These are phyloP conservation scores for Papilio helenus DNA, from an alignment of 1,140 invertebrate species.

Conservation along the genomic window DNA sequence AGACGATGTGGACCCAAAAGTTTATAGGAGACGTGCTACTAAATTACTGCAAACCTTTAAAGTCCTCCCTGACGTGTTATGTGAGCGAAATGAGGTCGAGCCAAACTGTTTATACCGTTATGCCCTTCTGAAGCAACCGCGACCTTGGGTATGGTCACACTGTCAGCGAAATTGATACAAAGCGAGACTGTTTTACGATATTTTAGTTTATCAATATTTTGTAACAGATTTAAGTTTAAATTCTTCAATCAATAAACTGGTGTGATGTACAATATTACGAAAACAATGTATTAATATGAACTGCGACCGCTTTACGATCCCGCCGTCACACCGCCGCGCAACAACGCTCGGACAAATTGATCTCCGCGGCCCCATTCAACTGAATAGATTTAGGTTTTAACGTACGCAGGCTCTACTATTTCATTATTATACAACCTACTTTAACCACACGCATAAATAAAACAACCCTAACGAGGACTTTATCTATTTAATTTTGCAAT, in stretches of 20 bases:
- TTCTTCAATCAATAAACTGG: not conserved
- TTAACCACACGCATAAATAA: constrained; percentile 18
- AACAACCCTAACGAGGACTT: not conserved
- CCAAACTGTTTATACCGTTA: constrained; percentile 31
- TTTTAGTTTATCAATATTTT: not conserved
- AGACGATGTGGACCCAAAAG: not conserved
- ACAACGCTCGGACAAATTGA: constrained; percentile 38
- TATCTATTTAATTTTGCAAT: not conserved
- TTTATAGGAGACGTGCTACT: not conserved
- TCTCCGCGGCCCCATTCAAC: constrained; percentile 46
- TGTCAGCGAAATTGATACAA: not conserved
- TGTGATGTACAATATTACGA: not conserved
- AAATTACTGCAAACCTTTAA: constrained; percentile 30
- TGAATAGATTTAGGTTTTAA: constrained; percentile 41
- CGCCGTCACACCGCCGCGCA: constrained; percentile 5
- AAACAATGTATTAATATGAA: not conserved
- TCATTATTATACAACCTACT: constrained; percentile 18
- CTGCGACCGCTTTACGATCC: constrained; percentile 2
- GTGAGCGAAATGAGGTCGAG: constrained; percentile 28
- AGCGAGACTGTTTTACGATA: not conserved
- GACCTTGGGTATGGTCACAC: constrained; percentile 11
- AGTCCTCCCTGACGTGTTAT: constrained; percentile 31
- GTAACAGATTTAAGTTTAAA: not conserved
- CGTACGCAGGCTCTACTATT: constrained; percentile 23
- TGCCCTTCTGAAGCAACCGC: constrained; percentile 22